Evolutionary conservation across 2,113 vertebrate species (phyloP), one percentile per base, ranked within the genome.

Genomic region (Lipophrys pholis): DNA sequence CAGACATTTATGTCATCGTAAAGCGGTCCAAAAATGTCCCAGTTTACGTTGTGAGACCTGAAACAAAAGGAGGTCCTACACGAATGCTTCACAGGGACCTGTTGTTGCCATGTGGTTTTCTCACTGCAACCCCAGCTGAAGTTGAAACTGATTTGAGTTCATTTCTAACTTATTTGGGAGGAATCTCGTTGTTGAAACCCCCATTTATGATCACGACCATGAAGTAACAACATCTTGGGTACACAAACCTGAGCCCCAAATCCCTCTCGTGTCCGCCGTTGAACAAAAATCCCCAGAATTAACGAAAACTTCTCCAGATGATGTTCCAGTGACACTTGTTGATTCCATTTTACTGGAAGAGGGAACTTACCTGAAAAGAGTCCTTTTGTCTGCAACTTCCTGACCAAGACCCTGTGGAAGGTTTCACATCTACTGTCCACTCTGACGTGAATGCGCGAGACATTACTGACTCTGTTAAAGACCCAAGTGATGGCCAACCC

Each of bases 21-120:
- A 60, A 10, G 8, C 56, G 35, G 1, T 14, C 5, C 9, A 46
- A 9, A 6, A 17, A 58, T 9, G 1, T 69, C 1, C 54, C 55
- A 43, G 68, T 59, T 2, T 70, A 60, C 10, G n/a, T 16, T 38
- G 69, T 72, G 14, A 62, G 11, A 52, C 58, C 69, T 38, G 58
- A 54, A 8, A n/a, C 9, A 5, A 11, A 14, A 46, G 41, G 63
- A 2, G 41, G 41, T 55, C 69, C 51, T 7, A 10, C 8, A 10
- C 14, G 59, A 48, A 72, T 50, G 2, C 7, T 63, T 17, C 49
- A 54, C 11, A 6, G 15, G 17, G 40, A 70, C 21, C 17, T 62
- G 3, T 3, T 50, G 40, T 38, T 68, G 17, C 52, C 21, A 5
- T 80, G 50, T 5, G 42, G 50, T 35, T 54, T 54, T 30, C 52